Evolutionary conservation across 2,113 vertebrate genomes (phyloP).

Genomic region (Semnornis frantzii): DNA sequence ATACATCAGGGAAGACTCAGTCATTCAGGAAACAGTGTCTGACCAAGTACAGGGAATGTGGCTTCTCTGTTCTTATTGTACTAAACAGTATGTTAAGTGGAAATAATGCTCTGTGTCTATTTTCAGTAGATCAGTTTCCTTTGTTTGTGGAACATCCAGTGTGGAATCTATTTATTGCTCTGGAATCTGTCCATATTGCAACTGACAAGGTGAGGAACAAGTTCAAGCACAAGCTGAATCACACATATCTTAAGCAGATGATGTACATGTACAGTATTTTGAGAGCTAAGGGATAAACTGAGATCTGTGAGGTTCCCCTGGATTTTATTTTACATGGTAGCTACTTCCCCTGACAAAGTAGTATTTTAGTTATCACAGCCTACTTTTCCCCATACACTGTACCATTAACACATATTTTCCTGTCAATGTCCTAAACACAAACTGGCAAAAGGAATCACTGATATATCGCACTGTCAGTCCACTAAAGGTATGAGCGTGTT

Average conservation of each 20-base stretch:
- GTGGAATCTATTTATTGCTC: background rate
- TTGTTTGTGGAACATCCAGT: background rate
- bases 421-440: background rate
- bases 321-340: background rate
- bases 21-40: background rate
- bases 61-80: background rate
- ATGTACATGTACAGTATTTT: slow-evolving; percentile 49
- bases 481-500: background rate
- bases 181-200: slow-evolving; percentile 10
- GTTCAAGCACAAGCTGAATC: slow-evolving; percentile 5
- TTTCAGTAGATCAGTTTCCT: background rate
- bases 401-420: background rate
- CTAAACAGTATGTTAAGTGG: background rate
- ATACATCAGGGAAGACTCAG: background rate
- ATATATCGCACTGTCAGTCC: background rate
- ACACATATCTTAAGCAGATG: background rate
- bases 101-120: background rate
- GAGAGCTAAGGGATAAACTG: slow-evolving; percentile 41
- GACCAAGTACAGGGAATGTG: background rate
- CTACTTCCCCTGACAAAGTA: background rate
- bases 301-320: slow-evolving; percentile 3
- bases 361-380: background rate
- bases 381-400: background rate
- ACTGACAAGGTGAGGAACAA: slow-evolving; percentile 10
- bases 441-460: background rate